A percentile compares a stretch with the other conserved stretches of the same genome.
Conservation (phyloP, 1,140 invertebrate genomes). For the Magallana angulata region DNA sequence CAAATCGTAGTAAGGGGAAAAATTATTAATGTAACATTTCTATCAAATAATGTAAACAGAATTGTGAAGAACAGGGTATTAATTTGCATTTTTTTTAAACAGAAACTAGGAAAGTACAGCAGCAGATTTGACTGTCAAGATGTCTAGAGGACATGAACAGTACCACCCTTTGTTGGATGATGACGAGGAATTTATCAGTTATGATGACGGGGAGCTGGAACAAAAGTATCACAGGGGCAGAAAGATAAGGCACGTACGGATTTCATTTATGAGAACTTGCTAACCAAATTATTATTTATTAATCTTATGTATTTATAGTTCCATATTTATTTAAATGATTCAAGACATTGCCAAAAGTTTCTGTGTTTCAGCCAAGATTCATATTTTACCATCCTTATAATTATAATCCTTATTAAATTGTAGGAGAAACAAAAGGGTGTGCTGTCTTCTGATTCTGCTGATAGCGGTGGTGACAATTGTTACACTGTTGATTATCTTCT, state of each 20-base stretch:
- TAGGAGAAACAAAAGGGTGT: not conserved
- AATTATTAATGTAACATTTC: too few relatives aligned
- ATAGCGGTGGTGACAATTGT: not conserved
- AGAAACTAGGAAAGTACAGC: too few relatives aligned
- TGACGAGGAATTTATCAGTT: slow-evolving; percentile 6
- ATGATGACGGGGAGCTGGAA: not conserved
- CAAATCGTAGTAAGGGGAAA: too few relatives aligned
- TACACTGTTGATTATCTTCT: not conserved
- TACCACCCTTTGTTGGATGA: not conserved
- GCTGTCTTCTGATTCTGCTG: not conserved
- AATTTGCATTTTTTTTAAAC: too few relatives aligned
- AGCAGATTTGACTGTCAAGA: not conserved
- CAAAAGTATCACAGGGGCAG: not conserved
- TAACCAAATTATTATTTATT: not conserved
- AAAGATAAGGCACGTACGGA: not conserved
- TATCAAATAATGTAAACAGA: too few relatives aligned
- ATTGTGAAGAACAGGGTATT: too few relatives aligned
- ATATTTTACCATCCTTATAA: not conserved
- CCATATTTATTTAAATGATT: not conserved
- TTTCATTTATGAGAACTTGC: not conserved
- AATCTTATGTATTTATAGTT: too few relatives aligned
- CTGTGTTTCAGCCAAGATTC: too few relatives aligned
- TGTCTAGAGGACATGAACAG: not conserved
- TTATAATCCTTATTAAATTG: not conserved
- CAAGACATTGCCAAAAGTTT: not conserved